These are phyloP conservation scores for Trichogramma pretiosum DNA, from an alignment of 1,140 invertebrate genomes.

Conservation along the genomic window DNA sequence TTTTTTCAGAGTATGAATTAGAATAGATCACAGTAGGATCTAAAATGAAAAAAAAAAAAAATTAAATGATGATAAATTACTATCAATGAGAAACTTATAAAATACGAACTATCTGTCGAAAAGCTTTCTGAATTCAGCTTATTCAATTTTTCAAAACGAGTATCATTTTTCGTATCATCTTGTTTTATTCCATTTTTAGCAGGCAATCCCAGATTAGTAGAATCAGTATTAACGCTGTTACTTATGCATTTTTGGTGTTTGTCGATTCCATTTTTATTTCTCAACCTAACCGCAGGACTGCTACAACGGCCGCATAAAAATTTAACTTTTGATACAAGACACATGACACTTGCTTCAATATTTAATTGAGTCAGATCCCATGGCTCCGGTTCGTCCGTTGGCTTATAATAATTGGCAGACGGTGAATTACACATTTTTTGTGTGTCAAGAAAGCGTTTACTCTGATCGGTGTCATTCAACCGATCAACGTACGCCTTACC, in stretches of 20 bases:
- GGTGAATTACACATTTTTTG: conserved; percentile 67
- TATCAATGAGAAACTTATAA: no score
- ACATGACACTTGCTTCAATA: conserved; percentile 82
- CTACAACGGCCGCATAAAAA: conserved; percentile 65
- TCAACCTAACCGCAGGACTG: conserved; percentile 58
- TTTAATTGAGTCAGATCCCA: conserved; percentile 83
- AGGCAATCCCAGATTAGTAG: conserved; percentile 39
- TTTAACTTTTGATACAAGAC: conserved; percentile 70
- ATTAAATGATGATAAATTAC: conserved; percentile 5
- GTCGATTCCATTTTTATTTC: conserved; percentile 40
- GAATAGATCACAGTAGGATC: conserved; percentile 28
- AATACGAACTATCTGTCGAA: conserved; percentile 1
- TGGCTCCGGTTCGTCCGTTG: conserved; percentile 76
- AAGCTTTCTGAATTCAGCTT: conserved; percentile 22
- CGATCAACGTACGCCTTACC: conserved; percentile 28
- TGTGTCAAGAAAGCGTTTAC: conserved; percentile 57
- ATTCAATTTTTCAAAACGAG: no score
- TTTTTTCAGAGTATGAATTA: conserved; percentile 30
- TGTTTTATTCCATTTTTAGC: conserved; percentile 36
- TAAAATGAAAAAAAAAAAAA: conserved; percentile 10
- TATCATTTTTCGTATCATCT: no score
- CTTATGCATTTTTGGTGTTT: conserved; percentile 32
- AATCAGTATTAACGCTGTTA: conserved; percentile 25
- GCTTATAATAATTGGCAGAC: conserved; percentile 72
- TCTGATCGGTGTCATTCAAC: conserved; percentile 29